phyloP scores from a whole-genome alignment of 2,797 vertebrate species.

The Scolopax bukidnonensis region DNA sequence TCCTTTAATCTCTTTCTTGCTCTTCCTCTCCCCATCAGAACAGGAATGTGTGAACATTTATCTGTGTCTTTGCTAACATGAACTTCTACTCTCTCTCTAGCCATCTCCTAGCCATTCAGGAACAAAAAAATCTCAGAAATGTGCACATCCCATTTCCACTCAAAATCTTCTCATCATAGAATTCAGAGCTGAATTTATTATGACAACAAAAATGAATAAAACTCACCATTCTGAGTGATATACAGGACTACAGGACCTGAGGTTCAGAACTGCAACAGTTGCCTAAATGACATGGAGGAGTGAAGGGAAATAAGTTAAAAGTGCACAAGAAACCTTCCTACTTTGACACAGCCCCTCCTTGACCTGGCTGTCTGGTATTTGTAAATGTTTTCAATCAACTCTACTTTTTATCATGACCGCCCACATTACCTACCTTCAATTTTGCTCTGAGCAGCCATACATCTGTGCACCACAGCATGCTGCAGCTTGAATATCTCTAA shows the following conservation, averaged over 20 bases:
- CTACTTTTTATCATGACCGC: conserved; percentile 30
- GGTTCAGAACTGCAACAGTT: neutral
- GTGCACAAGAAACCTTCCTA: neutral
- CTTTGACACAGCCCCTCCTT: conserved; percentile 19
- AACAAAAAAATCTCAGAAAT: neutral
- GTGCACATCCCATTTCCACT: neutral
- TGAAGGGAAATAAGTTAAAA: neutral
- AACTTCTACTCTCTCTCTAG: neutral
- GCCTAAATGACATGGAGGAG: neutral
- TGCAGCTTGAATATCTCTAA: conserved; percentile 27
- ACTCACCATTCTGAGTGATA: neutral
- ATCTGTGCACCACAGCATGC: conserved; percentile 23
- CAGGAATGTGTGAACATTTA: conserved; percentile 38
- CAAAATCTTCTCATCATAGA: neutral
- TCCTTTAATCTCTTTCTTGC: conserved; percentile 49
- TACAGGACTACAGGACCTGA: neutral
- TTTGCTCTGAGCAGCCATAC: neutral
- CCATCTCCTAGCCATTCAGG: neutral
- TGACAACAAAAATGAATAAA: neutral
- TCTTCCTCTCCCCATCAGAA: conserved; percentile 14
- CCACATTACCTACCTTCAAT: conserved; percentile 5
- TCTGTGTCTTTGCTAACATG: neutral
- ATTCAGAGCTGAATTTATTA: neutral
- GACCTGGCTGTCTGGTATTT: conserved; percentile 34
- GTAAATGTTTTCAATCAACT: conserved; percentile 57